These are phyloP conservation scores for Rhabdomys pumilio DNA, from an alignment of 2,797 vertebrate genomes.

Conservation along the genomic window DNA sequence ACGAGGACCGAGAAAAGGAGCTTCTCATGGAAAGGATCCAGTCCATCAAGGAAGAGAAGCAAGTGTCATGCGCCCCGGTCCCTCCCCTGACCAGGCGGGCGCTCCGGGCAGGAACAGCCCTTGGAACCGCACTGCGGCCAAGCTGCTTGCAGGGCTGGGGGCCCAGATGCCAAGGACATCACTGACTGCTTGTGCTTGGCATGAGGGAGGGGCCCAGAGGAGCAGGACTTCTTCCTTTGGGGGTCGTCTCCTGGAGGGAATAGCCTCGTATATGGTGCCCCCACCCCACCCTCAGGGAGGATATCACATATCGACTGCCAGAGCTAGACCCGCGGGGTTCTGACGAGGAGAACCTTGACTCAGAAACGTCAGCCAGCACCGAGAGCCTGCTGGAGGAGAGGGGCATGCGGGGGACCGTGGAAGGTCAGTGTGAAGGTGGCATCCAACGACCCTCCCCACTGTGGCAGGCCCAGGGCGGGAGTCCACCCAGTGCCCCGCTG, in stretches of 20 bases:
- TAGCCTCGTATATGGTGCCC: not conserved
- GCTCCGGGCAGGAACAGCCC: not conserved
- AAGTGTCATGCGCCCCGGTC: constrained; percentile 73
- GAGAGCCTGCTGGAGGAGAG: constrained; percentile 97
- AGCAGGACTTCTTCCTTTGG: not conserved
- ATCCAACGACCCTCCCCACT: constrained; percentile 80
- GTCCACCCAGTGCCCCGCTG: constrained; percentile 42
- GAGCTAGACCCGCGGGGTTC: constrained; percentile 98
- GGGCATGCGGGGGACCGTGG: constrained; percentile 89
- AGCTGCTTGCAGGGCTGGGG: not conserved
- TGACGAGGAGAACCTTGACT: constrained; percentile 97
- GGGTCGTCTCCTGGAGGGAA: not conserved
- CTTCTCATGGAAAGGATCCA: constrained; percentile 96
- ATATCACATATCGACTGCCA: constrained; percentile 96
- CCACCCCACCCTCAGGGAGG: constrained; percentile 91
- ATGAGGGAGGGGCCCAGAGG: not conserved
- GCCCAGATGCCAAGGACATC: not conserved
- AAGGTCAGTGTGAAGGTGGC: constrained; percentile 96
- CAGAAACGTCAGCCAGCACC: constrained; percentile 96
- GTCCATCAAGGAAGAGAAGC: constrained; percentile 99
- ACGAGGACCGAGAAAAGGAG: constrained; percentile 92
- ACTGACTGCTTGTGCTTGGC: not conserved
- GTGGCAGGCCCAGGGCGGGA: constrained; percentile 57
- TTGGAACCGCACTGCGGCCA: not conserved
- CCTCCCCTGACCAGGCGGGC: too few species aligned